Conservation (phyloP, 2,888 invertebrate genomes). For the Cabera pusaria region DNA sequence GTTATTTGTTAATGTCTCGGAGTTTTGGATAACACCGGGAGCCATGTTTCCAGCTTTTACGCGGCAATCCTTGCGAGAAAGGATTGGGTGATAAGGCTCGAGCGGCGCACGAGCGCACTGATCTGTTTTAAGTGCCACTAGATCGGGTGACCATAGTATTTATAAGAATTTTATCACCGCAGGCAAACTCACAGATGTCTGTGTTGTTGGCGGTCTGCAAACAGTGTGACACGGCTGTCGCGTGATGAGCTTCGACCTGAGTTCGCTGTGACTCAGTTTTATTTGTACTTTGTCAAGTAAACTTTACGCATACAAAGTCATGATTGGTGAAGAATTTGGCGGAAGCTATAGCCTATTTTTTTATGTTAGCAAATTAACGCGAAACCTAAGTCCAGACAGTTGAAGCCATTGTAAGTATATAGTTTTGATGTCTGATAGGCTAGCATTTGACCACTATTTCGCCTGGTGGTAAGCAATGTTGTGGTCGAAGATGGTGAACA, state of each 20-base stretch:
- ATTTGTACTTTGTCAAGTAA: too few species aligned
- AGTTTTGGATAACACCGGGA: constrained; percentile 62
- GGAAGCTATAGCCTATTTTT: too few species aligned
- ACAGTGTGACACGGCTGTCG: constrained; percentile 36
- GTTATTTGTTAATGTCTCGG: constrained; percentile 50
- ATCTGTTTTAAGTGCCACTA: constrained; percentile 44
- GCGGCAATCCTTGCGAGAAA: neutral
- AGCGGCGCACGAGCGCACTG: constrained; percentile 59
- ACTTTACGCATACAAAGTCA: too few species aligned
- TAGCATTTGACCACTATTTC: too few species aligned
- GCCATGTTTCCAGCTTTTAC: constrained; percentile 51
- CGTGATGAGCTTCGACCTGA: constrained; percentile 24
- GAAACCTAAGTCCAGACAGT: too few species aligned
- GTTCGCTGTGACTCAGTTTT: too few species aligned
- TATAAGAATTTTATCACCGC: constrained; percentile 68
- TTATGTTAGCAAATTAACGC: too few species aligned
- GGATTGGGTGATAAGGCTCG: constrained; percentile 33
- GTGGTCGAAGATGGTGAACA: too few species aligned
- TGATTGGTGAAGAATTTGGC: too few species aligned
- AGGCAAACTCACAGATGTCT: constrained; percentile 34
- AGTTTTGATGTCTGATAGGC: too few species aligned
- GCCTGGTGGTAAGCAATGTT: too few species aligned
- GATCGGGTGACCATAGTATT: constrained; percentile 60
- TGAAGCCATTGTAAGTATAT: too few species aligned
- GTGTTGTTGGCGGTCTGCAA: constrained; percentile 44